phyloP scores from a whole-genome alignment of 2,797 vertebrate genomes.

The Falco peregrinus region DNA sequence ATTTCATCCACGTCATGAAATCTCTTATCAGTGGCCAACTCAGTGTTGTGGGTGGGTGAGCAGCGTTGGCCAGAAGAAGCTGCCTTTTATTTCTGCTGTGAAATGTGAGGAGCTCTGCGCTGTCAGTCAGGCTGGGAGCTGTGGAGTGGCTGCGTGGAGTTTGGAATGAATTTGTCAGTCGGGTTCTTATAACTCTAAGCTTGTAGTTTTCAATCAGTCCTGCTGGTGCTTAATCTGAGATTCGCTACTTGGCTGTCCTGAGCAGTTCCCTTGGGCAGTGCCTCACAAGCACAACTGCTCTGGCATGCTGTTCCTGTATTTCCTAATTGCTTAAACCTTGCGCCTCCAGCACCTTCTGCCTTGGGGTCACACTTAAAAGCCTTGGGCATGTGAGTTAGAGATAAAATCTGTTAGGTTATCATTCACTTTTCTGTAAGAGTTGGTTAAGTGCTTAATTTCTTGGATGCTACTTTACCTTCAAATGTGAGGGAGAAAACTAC shows the following conservation, averaged over 20 bases:
- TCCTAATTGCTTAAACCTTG: not conserved
- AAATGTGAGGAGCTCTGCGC: not conserved
- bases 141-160: not conserved
- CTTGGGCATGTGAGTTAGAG: not conserved
- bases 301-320: not conserved
- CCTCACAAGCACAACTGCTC: slow-evolving; percentile 5
- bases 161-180: slow-evolving; percentile 12
- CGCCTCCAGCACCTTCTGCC: not conserved
- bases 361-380: not conserved
- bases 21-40: slow-evolving; percentile 56
- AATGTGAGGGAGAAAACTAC: not conserved
- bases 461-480: not conserved
- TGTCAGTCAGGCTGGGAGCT: slow-evolving; percentile 23
- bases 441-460: not conserved
- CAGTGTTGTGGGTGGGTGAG: slow-evolving; percentile 27
- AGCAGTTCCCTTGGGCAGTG: slow-evolving; percentile 27
- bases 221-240: slow-evolving; percentile 15
- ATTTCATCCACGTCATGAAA: slow-evolving; percentile 51
- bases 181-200: not conserved
- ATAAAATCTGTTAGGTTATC: not conserved
- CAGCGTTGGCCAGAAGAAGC: not conserved
- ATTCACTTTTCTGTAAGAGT: not conserved
- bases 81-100: slow-evolving; percentile 22
- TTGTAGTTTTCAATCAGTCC: not conserved
- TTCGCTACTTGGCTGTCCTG: not conserved